phyloP scores from a whole-genome alignment of 2,113 vertebrate genomes.

The Nansenia antarctica region DNA sequence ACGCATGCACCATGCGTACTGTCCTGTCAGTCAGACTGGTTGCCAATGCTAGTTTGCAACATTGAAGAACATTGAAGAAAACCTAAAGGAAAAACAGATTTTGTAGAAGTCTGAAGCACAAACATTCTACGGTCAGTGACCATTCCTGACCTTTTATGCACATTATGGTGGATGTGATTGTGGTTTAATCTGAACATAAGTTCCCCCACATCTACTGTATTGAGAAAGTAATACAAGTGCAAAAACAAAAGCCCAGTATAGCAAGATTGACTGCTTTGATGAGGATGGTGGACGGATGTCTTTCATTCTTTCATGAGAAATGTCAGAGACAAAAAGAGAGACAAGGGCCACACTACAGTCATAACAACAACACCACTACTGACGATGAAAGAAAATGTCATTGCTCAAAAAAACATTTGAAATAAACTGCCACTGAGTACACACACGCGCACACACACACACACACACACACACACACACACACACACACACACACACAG shows the following conservation, averaged over 20 bases:
- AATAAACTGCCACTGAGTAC: conserved; percentile 2
- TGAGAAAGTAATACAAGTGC: conserved; percentile 54
- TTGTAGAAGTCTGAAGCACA: too few species aligned
- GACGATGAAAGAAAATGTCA: conserved; percentile 48
- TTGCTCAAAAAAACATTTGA: conserved; percentile 16
- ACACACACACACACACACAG: not conserved
- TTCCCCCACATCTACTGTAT: too few species aligned
- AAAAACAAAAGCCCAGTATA: conserved; percentile 44
- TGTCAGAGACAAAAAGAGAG: conserved; percentile 39
- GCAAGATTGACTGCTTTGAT: conserved; percentile 60
- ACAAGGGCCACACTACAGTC: conserved; percentile 21
- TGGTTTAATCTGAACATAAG: too few species aligned
- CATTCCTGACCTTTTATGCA: too few species aligned
- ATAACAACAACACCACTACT: conserved; percentile 36
- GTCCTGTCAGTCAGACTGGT: too few species aligned
- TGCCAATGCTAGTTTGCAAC: too few species aligned
- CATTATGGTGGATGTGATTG: too few species aligned
- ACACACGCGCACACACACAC: not conserved
- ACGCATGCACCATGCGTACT: too few species aligned
- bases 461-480: not conserved
- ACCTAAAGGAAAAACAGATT: too few species aligned
- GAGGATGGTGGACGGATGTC: conserved; percentile 40
- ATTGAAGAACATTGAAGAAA: too few species aligned
- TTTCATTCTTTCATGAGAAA: conserved; percentile 65
- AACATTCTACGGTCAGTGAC: too few species aligned